phyloP scores from a whole-genome alignment of 2,888 invertebrate species.

The Clivina fossor region DNA sequence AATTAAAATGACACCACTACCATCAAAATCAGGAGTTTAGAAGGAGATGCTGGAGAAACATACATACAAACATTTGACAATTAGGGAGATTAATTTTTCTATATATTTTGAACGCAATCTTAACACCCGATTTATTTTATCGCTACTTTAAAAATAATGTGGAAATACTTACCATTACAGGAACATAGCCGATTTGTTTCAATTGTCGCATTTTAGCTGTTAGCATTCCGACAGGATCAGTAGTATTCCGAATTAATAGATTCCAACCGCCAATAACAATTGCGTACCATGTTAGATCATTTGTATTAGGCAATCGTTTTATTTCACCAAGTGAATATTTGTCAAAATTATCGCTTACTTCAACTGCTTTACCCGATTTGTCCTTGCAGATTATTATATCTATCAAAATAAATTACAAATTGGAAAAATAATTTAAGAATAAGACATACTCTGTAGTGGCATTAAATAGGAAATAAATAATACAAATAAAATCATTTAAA shows the following conservation, averaged over 20 bases:
- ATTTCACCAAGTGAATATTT: slow-evolving; percentile 57
- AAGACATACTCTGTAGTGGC: neutral
- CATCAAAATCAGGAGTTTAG: too few relatives aligned
- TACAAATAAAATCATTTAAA: slow-evolving; percentile 11
- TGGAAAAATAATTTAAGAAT: too few relatives aligned
- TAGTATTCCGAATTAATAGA: slow-evolving; percentile 57
- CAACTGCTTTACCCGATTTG: slow-evolving; percentile 54
- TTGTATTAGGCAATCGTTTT: slow-evolving; percentile 43
- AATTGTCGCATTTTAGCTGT: slow-evolving; percentile 67
- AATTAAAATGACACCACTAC: too few relatives aligned
- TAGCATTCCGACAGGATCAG: slow-evolving; percentile 59
- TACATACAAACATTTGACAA: too few relatives aligned
- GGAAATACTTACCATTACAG: slow-evolving; percentile 61
- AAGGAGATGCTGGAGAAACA: too few relatives aligned
- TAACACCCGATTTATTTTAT: too few relatives aligned
- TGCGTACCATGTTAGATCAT: slow-evolving; percentile 56
- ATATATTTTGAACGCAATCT: too few relatives aligned
- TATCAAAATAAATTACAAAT: too few relatives aligned
- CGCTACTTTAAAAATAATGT: too few relatives aligned
- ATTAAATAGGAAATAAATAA: neutral
- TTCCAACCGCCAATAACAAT: slow-evolving; percentile 65
- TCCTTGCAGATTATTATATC: slow-evolving; percentile 53
- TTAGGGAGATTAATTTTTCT: too few relatives aligned
- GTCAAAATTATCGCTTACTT: slow-evolving; percentile 55
- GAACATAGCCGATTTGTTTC: slow-evolving; percentile 60